Conservation (phyloP, 1,140 invertebrate genomes). For the Tetranychus cinnabarinus region DNA sequence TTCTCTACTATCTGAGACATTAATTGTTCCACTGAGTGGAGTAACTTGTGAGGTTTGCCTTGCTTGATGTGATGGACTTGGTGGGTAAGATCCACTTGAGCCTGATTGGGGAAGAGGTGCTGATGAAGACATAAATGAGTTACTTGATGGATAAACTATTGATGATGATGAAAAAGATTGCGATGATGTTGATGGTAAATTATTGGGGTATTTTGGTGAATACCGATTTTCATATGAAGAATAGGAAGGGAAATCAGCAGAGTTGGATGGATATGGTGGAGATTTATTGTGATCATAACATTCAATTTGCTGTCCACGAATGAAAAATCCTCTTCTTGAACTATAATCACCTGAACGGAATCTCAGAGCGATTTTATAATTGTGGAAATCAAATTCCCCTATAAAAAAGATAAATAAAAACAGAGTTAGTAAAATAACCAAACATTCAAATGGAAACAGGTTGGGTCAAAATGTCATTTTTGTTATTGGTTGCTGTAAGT, state of each 20-base stretch:
- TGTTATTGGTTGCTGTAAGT: too few relatives aligned
- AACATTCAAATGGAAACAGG: neutral
- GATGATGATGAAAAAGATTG: neutral
- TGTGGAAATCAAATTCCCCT: slow-evolving; percentile 12
- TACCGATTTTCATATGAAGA: neutral
- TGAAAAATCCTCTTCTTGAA: slow-evolving; percentile 11
- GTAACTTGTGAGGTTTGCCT: too few relatives aligned
- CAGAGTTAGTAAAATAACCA: neutral
- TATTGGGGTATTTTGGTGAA: neutral
- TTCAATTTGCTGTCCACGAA: slow-evolving; percentile 14
- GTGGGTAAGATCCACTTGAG: neutral
- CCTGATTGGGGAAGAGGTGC: neutral
- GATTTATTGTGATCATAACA: slow-evolving; percentile 3
- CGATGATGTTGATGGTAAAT: neutral
- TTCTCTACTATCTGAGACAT: too few relatives aligned
- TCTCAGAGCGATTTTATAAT: slow-evolving; percentile 11
- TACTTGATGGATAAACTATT: neutral
- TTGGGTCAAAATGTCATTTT: too few relatives aligned
- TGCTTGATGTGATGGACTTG: neutral
- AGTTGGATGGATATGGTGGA: neutral
- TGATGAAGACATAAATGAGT: neutral
- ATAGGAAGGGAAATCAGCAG: neutral
- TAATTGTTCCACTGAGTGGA: neutral
- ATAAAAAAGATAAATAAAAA: neutral
- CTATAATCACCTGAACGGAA: slow-evolving; percentile 13